Evolutionary conservation across 2,113 vertebrate genomes (phyloP).

Genomic region (Galbula dea): DNA sequence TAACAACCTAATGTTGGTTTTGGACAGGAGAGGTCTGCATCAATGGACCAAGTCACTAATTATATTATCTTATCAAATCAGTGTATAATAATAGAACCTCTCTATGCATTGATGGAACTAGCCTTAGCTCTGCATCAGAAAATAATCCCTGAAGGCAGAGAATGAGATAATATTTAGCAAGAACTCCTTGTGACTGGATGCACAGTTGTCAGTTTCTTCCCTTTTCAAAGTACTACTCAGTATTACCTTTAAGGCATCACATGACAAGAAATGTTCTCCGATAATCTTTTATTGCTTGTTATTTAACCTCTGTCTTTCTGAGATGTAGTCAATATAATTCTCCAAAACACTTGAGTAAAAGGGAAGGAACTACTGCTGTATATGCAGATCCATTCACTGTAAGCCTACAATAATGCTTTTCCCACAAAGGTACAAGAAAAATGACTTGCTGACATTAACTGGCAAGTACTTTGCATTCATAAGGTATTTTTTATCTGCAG

Average conservation of each 20-base stretch:
- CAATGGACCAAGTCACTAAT: constrained; percentile 23
- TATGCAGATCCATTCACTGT: constrained; percentile 50
- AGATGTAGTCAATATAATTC: constrained; percentile 8
- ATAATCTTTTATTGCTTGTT: constrained; percentile 5
- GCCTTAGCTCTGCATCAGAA: not conserved
- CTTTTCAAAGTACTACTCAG: constrained; percentile 2
- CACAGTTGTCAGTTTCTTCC: not conserved
- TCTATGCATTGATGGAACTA: not conserved
- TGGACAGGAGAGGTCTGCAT: constrained; percentile 32
- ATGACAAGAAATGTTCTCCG: not conserved
- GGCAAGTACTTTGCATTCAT: constrained; percentile 56
- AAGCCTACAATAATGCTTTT: constrained; percentile 34
- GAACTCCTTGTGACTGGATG: not conserved
- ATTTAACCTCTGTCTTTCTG: constrained; percentile 15
- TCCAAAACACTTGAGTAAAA: not conserved
- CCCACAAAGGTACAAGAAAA: constrained; percentile 43
- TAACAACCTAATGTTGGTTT: constrained; percentile 53
- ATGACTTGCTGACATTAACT: constrained; percentile 60
- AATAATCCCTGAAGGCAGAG: not conserved
- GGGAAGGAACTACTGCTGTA: constrained; percentile 5
- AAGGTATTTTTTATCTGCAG: constrained; percentile 59
- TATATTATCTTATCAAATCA: constrained; percentile 49
- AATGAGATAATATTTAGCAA: not conserved
- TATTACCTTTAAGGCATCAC: not conserved
- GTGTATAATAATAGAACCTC: constrained; percentile 28